These are phyloP conservation scores for Zosterops borbonicus DNA, from an alignment of 2,113 vertebrate species.

Conservation along the genomic window DNA sequence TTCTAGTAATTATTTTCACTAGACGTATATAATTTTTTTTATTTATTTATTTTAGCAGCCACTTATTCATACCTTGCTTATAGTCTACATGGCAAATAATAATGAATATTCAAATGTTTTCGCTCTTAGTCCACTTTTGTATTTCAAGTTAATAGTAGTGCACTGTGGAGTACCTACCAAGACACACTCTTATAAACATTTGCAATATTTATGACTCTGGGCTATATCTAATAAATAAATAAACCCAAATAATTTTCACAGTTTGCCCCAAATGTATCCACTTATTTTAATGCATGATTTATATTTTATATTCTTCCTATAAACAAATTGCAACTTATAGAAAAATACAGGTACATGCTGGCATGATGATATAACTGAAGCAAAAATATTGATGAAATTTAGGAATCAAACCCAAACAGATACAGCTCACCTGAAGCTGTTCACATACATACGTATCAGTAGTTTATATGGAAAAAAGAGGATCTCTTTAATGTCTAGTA, in stretches of 20 bases:
- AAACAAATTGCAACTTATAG: not conserved
- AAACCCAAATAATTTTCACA: not conserved
- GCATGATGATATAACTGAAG: not conserved
- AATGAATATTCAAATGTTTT: not conserved
- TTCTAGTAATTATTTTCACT: not conserved
- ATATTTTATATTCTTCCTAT: not conserved
- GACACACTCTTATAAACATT: not conserved
- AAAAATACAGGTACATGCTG: not conserved
- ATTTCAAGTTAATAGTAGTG: not conserved
- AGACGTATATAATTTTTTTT: not conserved
- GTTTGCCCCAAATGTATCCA: not conserved
- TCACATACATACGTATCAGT: not conserved
- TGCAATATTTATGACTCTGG: not conserved
- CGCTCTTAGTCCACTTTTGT: not conserved
- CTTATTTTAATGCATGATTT: not conserved
- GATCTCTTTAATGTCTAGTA: not conserved
- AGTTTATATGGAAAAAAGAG: not conserved
- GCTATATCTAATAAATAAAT: conserved; percentile 5
- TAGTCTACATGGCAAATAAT: not conserved
- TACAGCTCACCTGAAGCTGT: not conserved
- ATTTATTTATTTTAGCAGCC: not conserved
- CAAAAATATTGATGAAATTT: not conserved
- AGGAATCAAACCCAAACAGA: not conserved
- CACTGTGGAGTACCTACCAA: not conserved
- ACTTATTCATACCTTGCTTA: not conserved